These are phyloP conservation scores for Anastrepha obliqua DNA, from an alignment of 1,140 invertebrate genomes.

Conservation along the genomic window DNA sequence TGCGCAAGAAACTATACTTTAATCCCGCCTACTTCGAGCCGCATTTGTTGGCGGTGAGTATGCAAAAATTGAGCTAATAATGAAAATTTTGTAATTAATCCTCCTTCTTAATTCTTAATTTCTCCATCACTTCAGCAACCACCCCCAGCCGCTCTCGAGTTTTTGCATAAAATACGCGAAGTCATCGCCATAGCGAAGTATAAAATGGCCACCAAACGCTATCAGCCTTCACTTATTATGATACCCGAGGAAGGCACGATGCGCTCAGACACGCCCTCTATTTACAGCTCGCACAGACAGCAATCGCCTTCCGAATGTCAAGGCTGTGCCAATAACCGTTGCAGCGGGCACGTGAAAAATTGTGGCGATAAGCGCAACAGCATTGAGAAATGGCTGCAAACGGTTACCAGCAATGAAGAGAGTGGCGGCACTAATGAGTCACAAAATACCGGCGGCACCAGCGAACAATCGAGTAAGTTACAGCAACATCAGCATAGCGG, in stretches of 20 bases:
- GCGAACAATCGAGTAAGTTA: not conserved
- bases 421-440: constrained; percentile 11
- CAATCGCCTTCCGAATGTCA: constrained; percentile 57
- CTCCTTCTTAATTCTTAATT: constrained; percentile 12
- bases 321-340: constrained; percentile 63
- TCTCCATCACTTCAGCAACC: constrained; percentile 79
- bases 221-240: constrained; percentile 84
- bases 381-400: constrained; percentile 86
- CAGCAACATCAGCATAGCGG: constrained; percentile 53
- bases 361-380: constrained; percentile 82
- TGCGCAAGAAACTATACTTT: constrained; percentile 87
- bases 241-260: constrained; percentile 86
- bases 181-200: constrained; percentile 90
- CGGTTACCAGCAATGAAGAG: constrained; percentile 77
- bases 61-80: not conserved
- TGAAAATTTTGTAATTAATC: not conserved
- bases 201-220: constrained; percentile 88
- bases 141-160: constrained; percentile 89
- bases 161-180: constrained; percentile 89
- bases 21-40: constrained; percentile 92
- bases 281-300: constrained; percentile 65
- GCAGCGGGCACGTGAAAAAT: constrained; percentile 67
- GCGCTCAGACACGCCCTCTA: constrained; percentile 61
- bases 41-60: constrained; percentile 84
- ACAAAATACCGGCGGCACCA: not conserved